Base-by-base conservation (phyloP, 2,113 vertebrate genomes). In the Tilapia sparmanii region DNA sequence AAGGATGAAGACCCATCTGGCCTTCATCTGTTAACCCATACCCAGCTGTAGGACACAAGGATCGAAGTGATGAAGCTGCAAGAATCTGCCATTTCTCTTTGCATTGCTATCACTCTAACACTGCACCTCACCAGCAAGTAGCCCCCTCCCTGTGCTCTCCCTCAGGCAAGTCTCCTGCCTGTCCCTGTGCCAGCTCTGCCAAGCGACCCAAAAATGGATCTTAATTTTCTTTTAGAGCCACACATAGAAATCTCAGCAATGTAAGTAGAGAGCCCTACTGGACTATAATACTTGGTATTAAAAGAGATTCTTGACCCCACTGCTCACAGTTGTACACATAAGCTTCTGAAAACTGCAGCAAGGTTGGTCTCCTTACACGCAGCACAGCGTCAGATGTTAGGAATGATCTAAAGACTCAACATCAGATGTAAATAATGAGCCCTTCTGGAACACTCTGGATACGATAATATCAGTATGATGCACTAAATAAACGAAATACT, bases 191-290 rank as follows among this genome's bases (percentile, higher is more conserved):
- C 73, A 78, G 83, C 80, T 83, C 54, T 10, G 71, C 73, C 76
- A 81, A 80, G 54, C 29, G 80, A 87, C 82, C 87, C 80, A 66
- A 71, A 90, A 42, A 87, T 78, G 79, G 42, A 42, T 88, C 57
- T 83, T 87, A 68, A 87, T 89, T 79, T 83, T 87, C 40, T 76
- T 87, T 68, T 59, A 45, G 38, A 82, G 33, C 13, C 68, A 63
- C 35, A 79, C 71, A 80, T 50, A 59, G 78, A 81, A 84, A 47
- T 79, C 52, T 59, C 47, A 55, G 82, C 40, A 71, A 78, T 7
- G 45, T 31, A 55, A 84, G 57, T 11, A n/a, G 53, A 54, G n/a
- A 82, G 59, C 45, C 6, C 7, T 45, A 2, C 29, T 54, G 80
- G 47, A 54, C 53, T 33, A 24, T 18, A 87, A 24, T 19, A 24